These are phyloP conservation scores for Xiphophorus couchianus DNA, from an alignment of 2,113 vertebrate genomes.

Conservation along the genomic window DNA sequence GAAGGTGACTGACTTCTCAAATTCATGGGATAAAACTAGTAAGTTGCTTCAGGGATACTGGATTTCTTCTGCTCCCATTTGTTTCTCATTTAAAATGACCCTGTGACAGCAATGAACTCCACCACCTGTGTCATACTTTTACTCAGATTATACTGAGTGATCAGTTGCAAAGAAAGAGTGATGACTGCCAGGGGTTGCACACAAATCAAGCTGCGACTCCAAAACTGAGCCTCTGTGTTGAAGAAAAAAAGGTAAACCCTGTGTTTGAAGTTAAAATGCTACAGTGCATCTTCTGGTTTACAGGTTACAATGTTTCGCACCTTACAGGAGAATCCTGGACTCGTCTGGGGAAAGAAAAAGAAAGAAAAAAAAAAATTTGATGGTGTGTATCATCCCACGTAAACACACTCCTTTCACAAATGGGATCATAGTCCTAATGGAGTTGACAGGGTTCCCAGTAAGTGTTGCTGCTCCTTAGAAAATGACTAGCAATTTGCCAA, in stretches of 20 bases:
- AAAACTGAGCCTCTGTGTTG: slow-evolving; percentile 12
- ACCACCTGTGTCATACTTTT: slow-evolving; percentile 41
- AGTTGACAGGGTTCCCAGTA: slow-evolving; percentile 54
- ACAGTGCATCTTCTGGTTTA: not conserved
- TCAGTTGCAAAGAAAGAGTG: slow-evolving; percentile 18
- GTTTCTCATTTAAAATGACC: slow-evolving; percentile 36
- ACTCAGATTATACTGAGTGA: slow-evolving; percentile 48
- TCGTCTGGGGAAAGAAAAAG: not conserved
- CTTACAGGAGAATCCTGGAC: not conserved
- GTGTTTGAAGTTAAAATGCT: not conserved
- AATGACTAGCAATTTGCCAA: slow-evolving; percentile 63
- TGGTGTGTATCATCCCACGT: not conserved
- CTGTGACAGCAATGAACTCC: slow-evolving; percentile 22
- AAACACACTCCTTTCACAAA: slow-evolving; percentile 25
- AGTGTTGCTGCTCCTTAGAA: slow-evolving; percentile 59
- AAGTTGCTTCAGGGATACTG: slow-evolving; percentile 51
- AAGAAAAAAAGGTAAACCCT: slow-evolving; percentile 10
- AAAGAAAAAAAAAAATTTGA: not conserved
- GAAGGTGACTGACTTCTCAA: not conserved
- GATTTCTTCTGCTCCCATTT: slow-evolving; percentile 51
- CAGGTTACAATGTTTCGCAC: not conserved
- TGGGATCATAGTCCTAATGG: slow-evolving; percentile 49
- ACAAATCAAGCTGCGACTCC: slow-evolving; percentile 10
- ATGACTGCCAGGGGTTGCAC: slow-evolving; percentile 28
- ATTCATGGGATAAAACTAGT: slow-evolving; percentile 31